These are phyloP conservation scores for Metalampra italica DNA, from an alignment of 2,888 invertebrate genomes.

Conservation along the genomic window DNA sequence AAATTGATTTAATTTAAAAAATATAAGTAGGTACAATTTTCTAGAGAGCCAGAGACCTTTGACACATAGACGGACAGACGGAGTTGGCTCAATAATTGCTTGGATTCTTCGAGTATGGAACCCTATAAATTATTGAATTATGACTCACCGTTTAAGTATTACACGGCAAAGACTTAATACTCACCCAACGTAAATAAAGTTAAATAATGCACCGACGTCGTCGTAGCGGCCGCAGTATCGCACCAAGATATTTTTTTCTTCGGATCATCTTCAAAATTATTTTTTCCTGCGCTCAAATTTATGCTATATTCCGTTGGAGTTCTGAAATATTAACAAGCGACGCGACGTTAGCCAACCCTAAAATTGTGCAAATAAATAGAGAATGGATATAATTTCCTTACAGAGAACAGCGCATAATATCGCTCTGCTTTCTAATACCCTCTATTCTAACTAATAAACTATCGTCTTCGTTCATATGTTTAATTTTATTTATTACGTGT, in stretches of 20 bases:
- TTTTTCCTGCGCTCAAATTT: conserved; percentile 8
- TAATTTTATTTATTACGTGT: conserved; percentile 27
- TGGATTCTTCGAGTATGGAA: too few species aligned
- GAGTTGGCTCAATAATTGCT: too few species aligned
- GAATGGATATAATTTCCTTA: conserved; percentile 21
- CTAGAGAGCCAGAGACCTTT: too few species aligned
- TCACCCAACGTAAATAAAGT: conserved; percentile 33
- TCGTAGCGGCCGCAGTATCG: conserved; percentile 11
- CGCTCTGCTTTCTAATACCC: conserved; percentile 24
- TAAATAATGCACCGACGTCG: conserved; percentile 24
- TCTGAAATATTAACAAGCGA: conserved; percentile 12
- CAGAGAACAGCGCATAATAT: conserved; percentile 31
- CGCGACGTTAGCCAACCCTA: not conserved
- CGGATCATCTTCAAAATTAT: conserved; percentile 14
- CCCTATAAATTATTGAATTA: too few species aligned
- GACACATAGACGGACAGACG: too few species aligned
- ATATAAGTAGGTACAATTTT: too few species aligned
- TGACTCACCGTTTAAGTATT: too few species aligned
- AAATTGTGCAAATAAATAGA: not conserved
- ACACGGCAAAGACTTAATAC: conserved; percentile 9
- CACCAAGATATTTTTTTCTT: conserved; percentile 19
- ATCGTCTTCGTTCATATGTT: conserved; percentile 54
- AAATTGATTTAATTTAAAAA: too few species aligned
- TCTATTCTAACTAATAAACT: conserved; percentile 40
- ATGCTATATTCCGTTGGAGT: conserved; percentile 10